Percentiles rank a stretch among this genome's conserved stretches.
Evolutionary conservation across 2,888 invertebrate species (phyloP).

Genomic region (Amorpha juglandis): DNA sequence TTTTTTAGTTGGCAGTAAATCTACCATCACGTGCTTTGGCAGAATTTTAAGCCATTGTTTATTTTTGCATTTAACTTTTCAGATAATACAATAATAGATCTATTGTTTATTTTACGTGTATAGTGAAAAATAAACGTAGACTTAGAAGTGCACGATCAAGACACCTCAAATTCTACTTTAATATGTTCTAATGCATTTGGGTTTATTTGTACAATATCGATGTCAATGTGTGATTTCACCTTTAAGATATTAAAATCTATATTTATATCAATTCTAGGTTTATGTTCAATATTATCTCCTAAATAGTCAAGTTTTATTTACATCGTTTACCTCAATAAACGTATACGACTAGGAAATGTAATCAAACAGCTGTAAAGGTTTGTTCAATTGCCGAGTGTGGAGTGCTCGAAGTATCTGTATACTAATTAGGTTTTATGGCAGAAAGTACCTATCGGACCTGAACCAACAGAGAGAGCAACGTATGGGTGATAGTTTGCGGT

Average conservation of each 20-base stretch:
- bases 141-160: no score
- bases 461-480: no score
- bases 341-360: slow-evolving; percentile 3
- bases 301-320: neutral
- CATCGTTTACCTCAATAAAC: slow-evolving; percentile 8
- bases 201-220: no score
- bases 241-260: neutral
- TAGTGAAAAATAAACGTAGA: no score
- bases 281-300: neutral
- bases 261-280: neutral
- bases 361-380: neutral
- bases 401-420: neutral
- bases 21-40: neutral
- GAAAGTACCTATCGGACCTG: no score
- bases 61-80: neutral
- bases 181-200: no score
- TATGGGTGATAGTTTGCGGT: no score
- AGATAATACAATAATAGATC: no score
- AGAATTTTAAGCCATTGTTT: neutral
- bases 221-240: neutral
- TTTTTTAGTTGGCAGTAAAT: slow-evolving; percentile 1
- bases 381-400: neutral
- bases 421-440: neutral
- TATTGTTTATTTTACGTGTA: no score
- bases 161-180: no score